These are phyloP conservation scores for Pelecanoides urinatrix DNA, from an alignment of 2,113 vertebrate species.

Conservation along the genomic window DNA sequence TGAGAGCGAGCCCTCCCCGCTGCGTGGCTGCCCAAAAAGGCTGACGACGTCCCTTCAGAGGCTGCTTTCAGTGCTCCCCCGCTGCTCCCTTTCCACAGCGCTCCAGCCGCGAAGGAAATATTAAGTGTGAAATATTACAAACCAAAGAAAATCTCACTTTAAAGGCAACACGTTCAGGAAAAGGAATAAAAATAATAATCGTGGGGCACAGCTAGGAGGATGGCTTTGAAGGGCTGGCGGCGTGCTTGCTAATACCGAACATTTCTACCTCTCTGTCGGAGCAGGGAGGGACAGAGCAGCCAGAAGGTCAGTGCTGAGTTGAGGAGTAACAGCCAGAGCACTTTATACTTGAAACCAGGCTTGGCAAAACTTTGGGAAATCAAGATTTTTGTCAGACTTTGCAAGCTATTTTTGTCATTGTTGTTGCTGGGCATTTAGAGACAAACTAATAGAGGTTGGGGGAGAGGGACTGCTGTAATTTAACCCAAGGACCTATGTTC, in stretches of 20 bases:
- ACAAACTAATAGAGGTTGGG: background rate
- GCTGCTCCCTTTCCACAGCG: background rate
- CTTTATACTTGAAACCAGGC: background rate
- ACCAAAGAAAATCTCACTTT: constrained; percentile 6
- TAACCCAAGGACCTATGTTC: background rate
- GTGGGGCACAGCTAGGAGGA: background rate
- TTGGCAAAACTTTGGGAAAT: constrained; percentile 25
- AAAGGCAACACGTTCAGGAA: background rate
- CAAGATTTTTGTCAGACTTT: background rate
- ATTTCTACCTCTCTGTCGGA: background rate
- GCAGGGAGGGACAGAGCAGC: background rate
- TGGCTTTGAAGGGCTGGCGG: background rate
- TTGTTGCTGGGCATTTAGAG: constrained; percentile 19
- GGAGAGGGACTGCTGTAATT: background rate
- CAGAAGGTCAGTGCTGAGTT: background rate
- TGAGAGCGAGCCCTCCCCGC: background rate
- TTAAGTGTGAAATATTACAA: background rate
- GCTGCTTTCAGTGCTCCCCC: background rate
- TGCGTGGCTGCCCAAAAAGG: background rate
- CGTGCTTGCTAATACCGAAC: background rate
- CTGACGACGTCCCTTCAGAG: background rate
- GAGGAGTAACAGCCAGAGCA: background rate
- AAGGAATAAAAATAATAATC: background rate
- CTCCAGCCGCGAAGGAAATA: background rate
- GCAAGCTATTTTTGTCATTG: constrained; percentile 24